Evolutionary conservation across 2,888 invertebrate species (phyloP).

Genomic region (Biston betularia): DNA sequence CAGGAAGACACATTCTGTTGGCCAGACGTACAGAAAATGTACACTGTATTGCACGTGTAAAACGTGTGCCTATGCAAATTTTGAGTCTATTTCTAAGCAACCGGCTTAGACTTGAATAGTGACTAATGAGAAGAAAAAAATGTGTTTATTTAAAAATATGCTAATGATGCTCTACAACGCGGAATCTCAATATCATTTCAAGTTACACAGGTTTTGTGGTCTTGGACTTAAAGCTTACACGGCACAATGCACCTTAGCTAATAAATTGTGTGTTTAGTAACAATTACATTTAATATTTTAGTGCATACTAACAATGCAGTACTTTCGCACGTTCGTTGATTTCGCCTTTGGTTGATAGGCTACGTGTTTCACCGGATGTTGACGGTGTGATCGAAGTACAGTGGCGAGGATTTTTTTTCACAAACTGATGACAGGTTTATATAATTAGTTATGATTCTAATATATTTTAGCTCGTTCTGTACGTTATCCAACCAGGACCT

Average conservation of each 20-base stretch:
- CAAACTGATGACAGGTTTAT: too few relatives aligned
- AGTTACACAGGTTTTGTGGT: neutral
- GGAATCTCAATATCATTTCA: neutral
- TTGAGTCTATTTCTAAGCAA: constrained; percentile 9
- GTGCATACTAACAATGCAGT: too few relatives aligned
- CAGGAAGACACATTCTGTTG: too few relatives aligned
- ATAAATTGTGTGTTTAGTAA: neutral
- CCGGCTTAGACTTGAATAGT: constrained; percentile 7
- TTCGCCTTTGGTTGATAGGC: too few relatives aligned
- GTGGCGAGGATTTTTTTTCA: too few relatives aligned
- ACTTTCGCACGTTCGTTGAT: too few relatives aligned
- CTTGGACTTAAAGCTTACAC: neutral
- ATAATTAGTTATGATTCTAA: too few relatives aligned
- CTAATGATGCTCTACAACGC: neutral
- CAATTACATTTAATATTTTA: too few relatives aligned
- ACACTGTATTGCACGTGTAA: neutral
- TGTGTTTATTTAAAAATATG: neutral
- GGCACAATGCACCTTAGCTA: neutral
- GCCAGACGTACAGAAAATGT: too few relatives aligned
- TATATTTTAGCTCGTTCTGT: too few relatives aligned
- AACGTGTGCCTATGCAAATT: constrained; percentile 6
- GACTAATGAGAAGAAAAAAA: neutral
- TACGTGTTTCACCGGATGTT: too few relatives aligned
- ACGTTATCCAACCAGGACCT: neutral
- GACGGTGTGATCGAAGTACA: too few relatives aligned